Evolutionary conservation across 2,888 invertebrate genomes (phyloP).

Genomic region (Catonia carolina): DNA sequence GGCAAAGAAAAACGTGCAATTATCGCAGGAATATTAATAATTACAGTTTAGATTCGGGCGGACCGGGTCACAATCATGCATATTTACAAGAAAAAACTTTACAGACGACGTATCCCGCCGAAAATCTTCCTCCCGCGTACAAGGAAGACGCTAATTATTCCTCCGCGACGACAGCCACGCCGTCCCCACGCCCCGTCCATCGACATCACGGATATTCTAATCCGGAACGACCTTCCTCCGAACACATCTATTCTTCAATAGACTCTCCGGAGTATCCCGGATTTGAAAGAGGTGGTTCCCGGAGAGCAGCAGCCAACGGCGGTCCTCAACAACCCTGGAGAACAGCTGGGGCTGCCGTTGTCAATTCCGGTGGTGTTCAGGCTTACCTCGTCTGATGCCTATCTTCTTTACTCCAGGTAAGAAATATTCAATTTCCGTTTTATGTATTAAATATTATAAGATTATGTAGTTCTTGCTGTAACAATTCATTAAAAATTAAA

Average conservation of each 20-base stretch:
- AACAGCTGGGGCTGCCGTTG: constrained; percentile 44
- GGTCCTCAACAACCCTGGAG: constrained; percentile 30
- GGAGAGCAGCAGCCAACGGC: constrained; percentile 28
- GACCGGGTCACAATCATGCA: constrained; percentile 44
- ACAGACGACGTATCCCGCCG: constrained; percentile 38
- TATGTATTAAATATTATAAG: no score
- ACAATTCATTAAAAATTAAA: no score
- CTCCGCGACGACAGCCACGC: constrained; percentile 59
- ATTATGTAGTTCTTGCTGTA: no score
- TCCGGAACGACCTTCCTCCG: constrained; percentile 63
- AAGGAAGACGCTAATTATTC: constrained; percentile 56
- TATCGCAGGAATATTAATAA: constrained; percentile 79
- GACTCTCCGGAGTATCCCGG: constrained; percentile 78
- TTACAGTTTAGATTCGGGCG: constrained; percentile 64
- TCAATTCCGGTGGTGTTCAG: constrained; percentile 49
- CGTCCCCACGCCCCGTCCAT: constrained; percentile 47
- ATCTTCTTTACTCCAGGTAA: constrained; percentile 15
- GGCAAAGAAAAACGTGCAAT: constrained; percentile 46
- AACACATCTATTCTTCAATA: constrained; percentile 85
- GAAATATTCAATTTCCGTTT: no score
- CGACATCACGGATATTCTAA: constrained; percentile 44
- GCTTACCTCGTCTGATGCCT: constrained; percentile 63
- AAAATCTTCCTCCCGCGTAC: constrained; percentile 48
- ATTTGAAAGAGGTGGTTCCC: constrained; percentile 53
- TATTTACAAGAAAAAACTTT: constrained; percentile 34